Evolutionary conservation across 2,113 vertebrate genomes (phyloP).

Genomic region (Mirza zaza): DNA sequence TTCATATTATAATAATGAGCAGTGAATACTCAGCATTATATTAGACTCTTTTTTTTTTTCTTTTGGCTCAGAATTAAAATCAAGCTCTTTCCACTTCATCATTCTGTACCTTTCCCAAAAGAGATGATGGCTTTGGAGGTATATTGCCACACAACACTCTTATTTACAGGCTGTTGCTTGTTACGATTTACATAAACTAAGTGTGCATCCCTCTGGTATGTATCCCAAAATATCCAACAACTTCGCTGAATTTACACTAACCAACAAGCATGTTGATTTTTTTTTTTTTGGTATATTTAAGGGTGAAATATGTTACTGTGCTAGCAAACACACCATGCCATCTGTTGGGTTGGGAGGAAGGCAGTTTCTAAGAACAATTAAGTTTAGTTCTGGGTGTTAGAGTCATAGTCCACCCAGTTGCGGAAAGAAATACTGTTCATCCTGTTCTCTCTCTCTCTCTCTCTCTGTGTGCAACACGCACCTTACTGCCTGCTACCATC

Average conservation of each 20-base stretch:
- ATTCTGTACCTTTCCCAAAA: slow-evolving; percentile 71
- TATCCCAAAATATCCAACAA: slow-evolving; percentile 84
- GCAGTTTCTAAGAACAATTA: slow-evolving; percentile 77
- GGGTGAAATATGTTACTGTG: slow-evolving; percentile 85
- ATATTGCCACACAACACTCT: slow-evolving; percentile 80
- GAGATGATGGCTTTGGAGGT: slow-evolving; percentile 79
- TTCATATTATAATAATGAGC: slow-evolving; percentile 75
- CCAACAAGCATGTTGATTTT: slow-evolving; percentile 79
- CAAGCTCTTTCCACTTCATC: slow-evolving; percentile 46
- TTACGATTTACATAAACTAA: slow-evolving; percentile 84
- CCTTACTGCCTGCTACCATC: neutral
- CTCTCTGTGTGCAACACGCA: no score
- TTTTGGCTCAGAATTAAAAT: slow-evolving; percentile 53
- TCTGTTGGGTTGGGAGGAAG: slow-evolving; percentile 84
- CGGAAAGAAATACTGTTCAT: slow-evolving; percentile 3
- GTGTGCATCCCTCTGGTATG: slow-evolving; percentile 81
- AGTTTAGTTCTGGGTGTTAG: slow-evolving; percentile 73
- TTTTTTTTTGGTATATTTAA: slow-evolving; percentile 83
- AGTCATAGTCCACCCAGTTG: slow-evolving; percentile 59
- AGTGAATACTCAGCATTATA: slow-evolving; percentile 66
- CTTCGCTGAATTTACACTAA: slow-evolving; percentile 84
- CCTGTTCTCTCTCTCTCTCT: neutral
- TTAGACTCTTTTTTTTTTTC: slow-evolving; percentile 47
- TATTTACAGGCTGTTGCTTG: slow-evolving; percentile 85
- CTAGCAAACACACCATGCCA: slow-evolving; percentile 86